Evolutionary conservation across 2,113 vertebrate genomes (phyloP).

Genomic region (Oceanites oceanicus): DNA sequence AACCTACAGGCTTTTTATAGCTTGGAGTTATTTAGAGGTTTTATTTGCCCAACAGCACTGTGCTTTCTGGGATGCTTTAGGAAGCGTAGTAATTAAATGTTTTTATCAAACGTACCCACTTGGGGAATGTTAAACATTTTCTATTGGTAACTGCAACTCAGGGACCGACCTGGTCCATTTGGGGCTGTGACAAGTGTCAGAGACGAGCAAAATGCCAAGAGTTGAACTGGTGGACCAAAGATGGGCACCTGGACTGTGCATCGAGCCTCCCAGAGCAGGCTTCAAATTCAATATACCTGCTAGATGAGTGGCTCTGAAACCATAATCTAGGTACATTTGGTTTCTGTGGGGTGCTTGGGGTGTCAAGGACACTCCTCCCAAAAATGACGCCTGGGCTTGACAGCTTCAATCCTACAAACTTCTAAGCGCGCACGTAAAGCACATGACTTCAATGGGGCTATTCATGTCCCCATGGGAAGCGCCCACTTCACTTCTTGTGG

Average conservation of each 20-base stretch:
- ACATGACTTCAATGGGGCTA: background rate
- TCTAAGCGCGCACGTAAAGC: background rate
- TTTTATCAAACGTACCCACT: background rate
- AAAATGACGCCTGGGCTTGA: background rate
- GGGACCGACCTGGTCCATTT: background rate
- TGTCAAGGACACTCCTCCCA: background rate
- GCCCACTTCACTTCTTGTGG: fast-evolving
- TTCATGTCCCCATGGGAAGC: background rate
- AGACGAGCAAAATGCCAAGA: background rate
- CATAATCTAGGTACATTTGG: fast-evolving
- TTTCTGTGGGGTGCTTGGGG: background rate
- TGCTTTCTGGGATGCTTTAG: background rate
- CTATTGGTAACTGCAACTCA: background rate
- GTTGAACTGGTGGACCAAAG: background rate
- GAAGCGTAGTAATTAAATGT: background rate
- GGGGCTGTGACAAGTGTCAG: background rate
- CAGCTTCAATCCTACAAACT: background rate
- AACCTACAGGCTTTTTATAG: background rate
- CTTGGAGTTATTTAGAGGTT: background rate
- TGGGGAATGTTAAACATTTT: background rate
- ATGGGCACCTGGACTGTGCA: fast-evolving
- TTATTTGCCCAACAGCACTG: background rate
- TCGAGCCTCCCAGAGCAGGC: background rate
- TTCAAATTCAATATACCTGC: background rate
- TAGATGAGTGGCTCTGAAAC: background rate